These are phyloP conservation scores for Lasaia peninsularis DNA, from an alignment of 1,140 invertebrate genomes.

Conservation along the genomic window DNA sequence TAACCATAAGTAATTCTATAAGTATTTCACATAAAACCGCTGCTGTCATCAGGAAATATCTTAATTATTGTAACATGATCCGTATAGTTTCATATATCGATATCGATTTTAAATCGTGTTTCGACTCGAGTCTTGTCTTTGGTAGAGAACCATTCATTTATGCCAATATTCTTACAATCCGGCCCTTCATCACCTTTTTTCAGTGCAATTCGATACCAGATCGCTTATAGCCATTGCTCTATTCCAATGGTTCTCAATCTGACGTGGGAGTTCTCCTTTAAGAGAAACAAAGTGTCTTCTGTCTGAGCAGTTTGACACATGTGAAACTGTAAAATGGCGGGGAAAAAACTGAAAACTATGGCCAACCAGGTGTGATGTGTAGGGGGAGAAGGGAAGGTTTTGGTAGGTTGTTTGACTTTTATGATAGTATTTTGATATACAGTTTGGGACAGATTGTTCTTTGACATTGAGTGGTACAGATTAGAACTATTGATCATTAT, in stretches of 20 bases:
- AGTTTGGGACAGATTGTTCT: too few species aligned
- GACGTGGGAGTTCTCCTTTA: too few species aligned
- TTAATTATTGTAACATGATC: conserved; percentile 60
- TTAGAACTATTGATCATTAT: too few species aligned
- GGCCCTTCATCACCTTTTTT: conserved; percentile 73
- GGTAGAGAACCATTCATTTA: conserved; percentile 47
- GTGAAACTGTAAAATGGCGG: too few species aligned
- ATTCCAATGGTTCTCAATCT: conserved; percentile 25
- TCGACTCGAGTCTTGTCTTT: conserved; percentile 40
- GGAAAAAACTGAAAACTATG: too few species aligned
- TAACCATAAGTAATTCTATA: conserved; percentile 20
- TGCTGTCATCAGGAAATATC: conserved; percentile 38
- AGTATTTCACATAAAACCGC: conserved; percentile 16
- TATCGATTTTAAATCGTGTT: conserved; percentile 53
- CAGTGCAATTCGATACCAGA: conserved; percentile 67
- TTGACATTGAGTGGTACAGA: too few species aligned
- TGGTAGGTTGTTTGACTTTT: too few species aligned
- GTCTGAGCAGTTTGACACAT: too few species aligned
- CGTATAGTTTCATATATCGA: conserved; percentile 34
- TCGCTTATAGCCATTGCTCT: conserved; percentile 58
- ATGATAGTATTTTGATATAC: too few species aligned
- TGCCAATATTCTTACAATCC: conserved; percentile 48
- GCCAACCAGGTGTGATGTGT: too few species aligned
- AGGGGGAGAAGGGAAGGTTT: too few species aligned
- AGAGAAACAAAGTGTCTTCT: too few species aligned